Evolutionary conservation across 1,140 invertebrate species (phyloP), one percentile per base, ranked within the genome.

Genomic region (Lycorma delicatula): DNA sequence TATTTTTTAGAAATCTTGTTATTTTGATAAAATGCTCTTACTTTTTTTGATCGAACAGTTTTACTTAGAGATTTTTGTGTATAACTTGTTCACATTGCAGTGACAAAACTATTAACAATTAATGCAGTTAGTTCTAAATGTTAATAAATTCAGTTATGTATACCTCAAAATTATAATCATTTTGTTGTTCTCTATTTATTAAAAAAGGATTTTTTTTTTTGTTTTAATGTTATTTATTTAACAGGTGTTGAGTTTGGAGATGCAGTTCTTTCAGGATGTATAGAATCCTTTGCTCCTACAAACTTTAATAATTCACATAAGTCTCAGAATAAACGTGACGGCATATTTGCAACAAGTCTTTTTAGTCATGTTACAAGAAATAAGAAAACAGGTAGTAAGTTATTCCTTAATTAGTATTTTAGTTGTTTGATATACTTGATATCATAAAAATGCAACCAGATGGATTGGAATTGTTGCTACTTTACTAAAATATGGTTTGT

Each of bases 181-280:
- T 26, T 7, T 50, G 26, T 26, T 50, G 4, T 50, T 11, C 23
- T 12, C 26, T 7, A 20, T 12, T 50, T 5, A 26, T 7, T 20
- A 50, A 9, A 11, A 12, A 44, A 20, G 13, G 2, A 23, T 5
- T 3, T 26, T 13, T 34, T 31, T n/a, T 3, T 41, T 20, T 41
- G 20, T 11, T 51, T 27, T 20, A 38, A 29, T 50, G 51, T 31
- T 11, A 38, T 41, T 22, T 44, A 28, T 48, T 4, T 54, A 56
- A 11, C 28, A 56, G 60, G 55, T 54, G 36, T 86, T 16, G 76
- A 81, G 67, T 89, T 79, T 70, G 86, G 86, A 3, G 86, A 88
- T 71, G 81, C 81, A 22, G 82, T 87, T 0, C 75, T 87, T 51
- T 74, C 69, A n/a, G 79, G 80, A 51, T 75, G 77, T 29, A 25